Evolutionary conservation across 2,888 invertebrate genomes (phyloP).

Genomic region (Drosophila leonis): DNA sequence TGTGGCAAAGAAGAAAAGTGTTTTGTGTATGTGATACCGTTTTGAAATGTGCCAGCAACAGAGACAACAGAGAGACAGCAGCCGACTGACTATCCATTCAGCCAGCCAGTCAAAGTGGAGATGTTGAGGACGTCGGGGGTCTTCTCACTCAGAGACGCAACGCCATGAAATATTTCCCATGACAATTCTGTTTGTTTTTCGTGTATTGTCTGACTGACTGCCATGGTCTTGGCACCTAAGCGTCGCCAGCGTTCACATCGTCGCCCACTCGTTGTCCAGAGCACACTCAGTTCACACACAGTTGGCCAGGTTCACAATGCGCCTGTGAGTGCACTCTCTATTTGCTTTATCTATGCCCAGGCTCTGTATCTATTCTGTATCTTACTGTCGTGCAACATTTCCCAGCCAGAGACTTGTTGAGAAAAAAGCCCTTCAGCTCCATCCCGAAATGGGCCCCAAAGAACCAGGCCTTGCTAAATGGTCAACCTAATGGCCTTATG

Average conservation of each 20-base stretch:
- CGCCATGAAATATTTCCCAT: slow-evolving; percentile 78
- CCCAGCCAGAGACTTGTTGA: slow-evolving; percentile 51
- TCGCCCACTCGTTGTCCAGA: slow-evolving; percentile 70
- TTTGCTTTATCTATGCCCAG: slow-evolving; percentile 69
- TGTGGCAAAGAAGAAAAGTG: slow-evolving; percentile 74
- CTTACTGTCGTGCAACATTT: slow-evolving; percentile 15
- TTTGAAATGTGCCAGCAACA: slow-evolving; percentile 68
- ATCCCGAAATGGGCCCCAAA: slow-evolving; percentile 3
- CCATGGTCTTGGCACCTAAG: slow-evolving; percentile 63
- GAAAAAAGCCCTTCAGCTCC: slow-evolving; percentile 26
- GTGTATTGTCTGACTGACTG: slow-evolving; percentile 66
- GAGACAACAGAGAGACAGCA: slow-evolving; percentile 28
- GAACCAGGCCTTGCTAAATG: slow-evolving; percentile 31
- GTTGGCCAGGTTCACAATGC: slow-evolving; percentile 41
- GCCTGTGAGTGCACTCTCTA: slow-evolving; percentile 49
- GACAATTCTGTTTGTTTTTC: slow-evolving; percentile 82
- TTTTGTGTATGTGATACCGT: slow-evolving; percentile 77
- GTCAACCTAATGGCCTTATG: slow-evolving; percentile 31
- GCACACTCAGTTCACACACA: slow-evolving; percentile 35
- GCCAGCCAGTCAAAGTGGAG: slow-evolving; percentile 5
- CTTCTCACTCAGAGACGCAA: slow-evolving; percentile 36
- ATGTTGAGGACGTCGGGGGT: slow-evolving; percentile 20
- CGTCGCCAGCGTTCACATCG: slow-evolving; percentile 55
- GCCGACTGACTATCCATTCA: slow-evolving; percentile 1
- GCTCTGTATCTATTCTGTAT: slow-evolving; percentile 11